Evolutionary conservation across 2,113 vertebrate species (phyloP).

Genomic region (Chascanopsetta lugubris): DNA sequence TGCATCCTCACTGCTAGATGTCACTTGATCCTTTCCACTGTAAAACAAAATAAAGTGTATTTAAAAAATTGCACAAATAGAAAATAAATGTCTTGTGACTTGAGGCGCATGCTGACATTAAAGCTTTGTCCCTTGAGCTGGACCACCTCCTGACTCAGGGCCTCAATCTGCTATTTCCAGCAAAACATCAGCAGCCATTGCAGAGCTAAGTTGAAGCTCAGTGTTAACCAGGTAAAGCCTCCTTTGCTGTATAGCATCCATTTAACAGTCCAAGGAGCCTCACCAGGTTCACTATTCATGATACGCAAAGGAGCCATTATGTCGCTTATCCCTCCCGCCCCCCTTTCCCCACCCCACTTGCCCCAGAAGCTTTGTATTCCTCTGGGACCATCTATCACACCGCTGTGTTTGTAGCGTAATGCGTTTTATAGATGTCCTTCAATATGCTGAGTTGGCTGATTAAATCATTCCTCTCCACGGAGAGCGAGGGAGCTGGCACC

Average conservation of each 20-base stretch:
- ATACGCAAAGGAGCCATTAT: conserved; percentile 52
- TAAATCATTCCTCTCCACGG: conserved; percentile 72
- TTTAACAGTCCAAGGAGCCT: conserved; percentile 19
- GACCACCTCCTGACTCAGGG: conserved; percentile 19
- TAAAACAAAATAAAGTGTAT: no score
- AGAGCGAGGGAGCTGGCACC: conserved; percentile 44
- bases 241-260: conserved; percentile 17
- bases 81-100: no score
- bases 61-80: no score
- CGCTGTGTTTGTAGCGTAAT: conserved; percentile 59
- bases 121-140: conserved; percentile 17
- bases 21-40: no score
- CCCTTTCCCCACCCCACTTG: conserved; percentile 32
- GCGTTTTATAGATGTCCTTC: conserved; percentile 76
- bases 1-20: no score
- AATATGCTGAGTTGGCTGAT: conserved; percentile 73
- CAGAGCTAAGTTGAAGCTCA: conserved; percentile 20
- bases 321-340: conserved; percentile 52
- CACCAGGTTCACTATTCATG: conserved; percentile 49
- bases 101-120: background rate
- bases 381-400: conserved; percentile 66
- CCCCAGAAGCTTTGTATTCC: conserved; percentile 53
- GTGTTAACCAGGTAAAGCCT: conserved; percentile 13
- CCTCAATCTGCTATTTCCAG: conserved; percentile 38
- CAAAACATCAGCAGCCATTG: conserved; percentile 7